Evolutionary conservation across 2,888 invertebrate genomes (phyloP).

Genomic region (Parnassius glacialis): DNA sequence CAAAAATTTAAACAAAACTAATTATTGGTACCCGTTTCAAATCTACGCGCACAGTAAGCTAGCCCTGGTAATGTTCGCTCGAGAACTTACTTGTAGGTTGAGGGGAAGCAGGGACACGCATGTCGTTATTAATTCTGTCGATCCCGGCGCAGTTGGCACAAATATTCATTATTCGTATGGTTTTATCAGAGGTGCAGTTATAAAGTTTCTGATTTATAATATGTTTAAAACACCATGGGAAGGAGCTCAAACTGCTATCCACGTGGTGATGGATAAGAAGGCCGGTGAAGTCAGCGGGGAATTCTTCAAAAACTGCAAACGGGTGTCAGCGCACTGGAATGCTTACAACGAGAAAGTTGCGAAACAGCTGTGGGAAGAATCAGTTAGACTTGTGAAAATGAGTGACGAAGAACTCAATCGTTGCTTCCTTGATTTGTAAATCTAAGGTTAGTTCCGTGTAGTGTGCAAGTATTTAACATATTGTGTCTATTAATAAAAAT

Average conservation of each 20-base stretch:
- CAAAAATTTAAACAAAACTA: constrained; percentile 84
- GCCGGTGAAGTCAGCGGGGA: constrained; percentile 84
- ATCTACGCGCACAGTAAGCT: constrained; percentile 85
- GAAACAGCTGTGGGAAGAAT: too few species aligned
- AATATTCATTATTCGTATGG: constrained; percentile 83
- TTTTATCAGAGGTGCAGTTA: constrained; percentile 67
- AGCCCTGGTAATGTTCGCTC: constrained; percentile 86
- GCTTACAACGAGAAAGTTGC: too few species aligned
- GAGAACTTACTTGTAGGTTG: constrained; percentile 85
- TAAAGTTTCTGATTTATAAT: constrained; percentile 82
- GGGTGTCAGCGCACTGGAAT: constrained; percentile 86
- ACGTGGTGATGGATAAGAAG: constrained; percentile 87
- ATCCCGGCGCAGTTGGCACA: constrained; percentile 92
- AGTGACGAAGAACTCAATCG: too few species aligned
- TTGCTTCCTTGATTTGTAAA: too few species aligned
- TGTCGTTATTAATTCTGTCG: constrained; percentile 90
- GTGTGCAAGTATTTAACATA: too few species aligned
- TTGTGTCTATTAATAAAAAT: too few species aligned
- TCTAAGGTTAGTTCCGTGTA: too few species aligned
- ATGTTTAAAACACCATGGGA: constrained; percentile 88
- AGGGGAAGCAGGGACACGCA: constrained; percentile 77
- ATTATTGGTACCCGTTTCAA: constrained; percentile 67
- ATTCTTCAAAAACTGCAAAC: constrained; percentile 88
- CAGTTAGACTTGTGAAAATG: too few species aligned
- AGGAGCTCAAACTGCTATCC: constrained; percentile 90